phyloP scores from a whole-genome alignment of 1,140 invertebrate species.

The Streblospio benedicti region DNA sequence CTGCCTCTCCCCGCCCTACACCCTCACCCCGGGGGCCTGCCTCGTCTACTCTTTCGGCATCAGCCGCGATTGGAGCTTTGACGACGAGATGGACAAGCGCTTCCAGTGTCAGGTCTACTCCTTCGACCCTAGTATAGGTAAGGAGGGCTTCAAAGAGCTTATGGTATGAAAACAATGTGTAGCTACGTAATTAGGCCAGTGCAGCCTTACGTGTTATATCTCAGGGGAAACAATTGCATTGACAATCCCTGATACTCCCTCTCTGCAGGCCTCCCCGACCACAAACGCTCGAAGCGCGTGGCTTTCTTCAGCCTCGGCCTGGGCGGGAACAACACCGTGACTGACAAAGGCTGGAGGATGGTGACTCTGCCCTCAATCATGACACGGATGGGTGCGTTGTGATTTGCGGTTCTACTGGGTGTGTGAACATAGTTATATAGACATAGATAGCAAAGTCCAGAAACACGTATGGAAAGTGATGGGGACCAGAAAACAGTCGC shows the following conservation, averaged over 20 bases:
- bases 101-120: neutral
- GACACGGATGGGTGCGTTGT: too few species aligned
- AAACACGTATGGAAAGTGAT: too few species aligned
- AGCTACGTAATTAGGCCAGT: too few species aligned
- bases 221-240: too few species aligned
- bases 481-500: too few species aligned
- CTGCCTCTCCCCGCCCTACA: conserved; percentile 3
- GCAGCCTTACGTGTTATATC: too few species aligned
- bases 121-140: conserved; percentile 6
- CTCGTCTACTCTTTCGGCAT: conserved; percentile 11
- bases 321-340: conserved; percentile 4
- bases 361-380: neutral
- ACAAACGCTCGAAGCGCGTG: conserved; percentile 1
- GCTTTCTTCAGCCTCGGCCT: conserved; percentile 6
- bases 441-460: too few species aligned
- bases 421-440: too few species aligned
- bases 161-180: too few species aligned
- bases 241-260: conserved; percentile 4
- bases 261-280: neutral
- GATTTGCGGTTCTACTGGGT: too few species aligned
- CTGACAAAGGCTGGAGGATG: neutral
- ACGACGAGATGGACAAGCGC: neutral
- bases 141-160: too few species aligned
- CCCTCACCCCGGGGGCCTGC: neutral
- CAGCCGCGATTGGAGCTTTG: conserved; percentile 9